phyloP scores from a whole-genome alignment of 1,140 invertebrate genomes.

The Diorhabda sublineata region DNA sequence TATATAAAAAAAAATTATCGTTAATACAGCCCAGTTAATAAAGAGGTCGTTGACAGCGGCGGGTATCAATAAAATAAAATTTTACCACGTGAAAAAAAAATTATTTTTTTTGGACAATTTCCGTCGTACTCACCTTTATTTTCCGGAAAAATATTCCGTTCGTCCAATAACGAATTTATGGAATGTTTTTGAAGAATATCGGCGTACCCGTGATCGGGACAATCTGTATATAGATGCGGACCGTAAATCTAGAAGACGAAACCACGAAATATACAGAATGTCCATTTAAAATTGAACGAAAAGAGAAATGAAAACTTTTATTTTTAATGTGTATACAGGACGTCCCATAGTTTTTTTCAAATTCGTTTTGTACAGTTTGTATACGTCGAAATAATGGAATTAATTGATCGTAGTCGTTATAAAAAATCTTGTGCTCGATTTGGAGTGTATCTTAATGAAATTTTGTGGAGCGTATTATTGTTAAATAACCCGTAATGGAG shows the following conservation, averaged over 20 bases:
- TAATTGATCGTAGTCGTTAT: too few species aligned
- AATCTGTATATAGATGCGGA: not conserved
- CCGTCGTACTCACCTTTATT: conserved; percentile 11
- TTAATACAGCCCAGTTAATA: conserved; percentile 11
- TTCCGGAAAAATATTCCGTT: conserved; percentile 34
- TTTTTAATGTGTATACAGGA: too few species aligned
- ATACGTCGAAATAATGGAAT: too few species aligned
- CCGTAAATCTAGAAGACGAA: not conserved
- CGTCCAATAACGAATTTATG: conserved; percentile 51
- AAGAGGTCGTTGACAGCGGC: conserved; percentile 4
- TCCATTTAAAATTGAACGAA: too few species aligned
- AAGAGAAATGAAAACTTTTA: too few species aligned
- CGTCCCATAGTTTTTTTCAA: too few species aligned
- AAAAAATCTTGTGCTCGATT: too few species aligned
- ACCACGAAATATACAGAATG: not conserved
- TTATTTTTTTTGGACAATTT: not conserved
- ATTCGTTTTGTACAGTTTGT: too few species aligned
- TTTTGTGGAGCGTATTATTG: conserved; percentile 19
- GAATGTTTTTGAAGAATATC: conserved; percentile 51
- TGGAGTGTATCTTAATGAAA: not conserved
- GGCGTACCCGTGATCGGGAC: conserved; percentile 4
- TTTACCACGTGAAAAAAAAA: not conserved
- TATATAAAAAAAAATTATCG: not conserved
- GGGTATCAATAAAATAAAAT: not conserved
- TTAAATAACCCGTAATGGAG: conserved; percentile 20